These are phyloP conservation scores for Sparus aurata DNA, from an alignment of 2,797 vertebrate species.

Conservation along the genomic window DNA sequence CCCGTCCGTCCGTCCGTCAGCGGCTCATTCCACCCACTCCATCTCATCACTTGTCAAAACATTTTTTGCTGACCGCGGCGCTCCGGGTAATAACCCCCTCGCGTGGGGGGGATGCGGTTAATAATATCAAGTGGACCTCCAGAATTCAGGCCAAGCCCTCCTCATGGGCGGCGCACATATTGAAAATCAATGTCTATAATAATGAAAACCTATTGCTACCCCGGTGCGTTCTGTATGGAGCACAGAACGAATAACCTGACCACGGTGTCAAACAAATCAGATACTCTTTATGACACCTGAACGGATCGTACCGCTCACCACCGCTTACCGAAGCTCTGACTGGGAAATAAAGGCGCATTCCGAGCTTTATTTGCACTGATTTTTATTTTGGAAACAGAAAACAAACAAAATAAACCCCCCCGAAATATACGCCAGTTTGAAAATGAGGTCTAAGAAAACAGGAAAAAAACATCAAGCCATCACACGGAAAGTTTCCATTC, in stretches of 20 bases:
- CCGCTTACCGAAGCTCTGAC: constrained; percentile 23
- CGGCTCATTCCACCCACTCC: constrained; percentile 62
- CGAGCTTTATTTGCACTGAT: neutral
- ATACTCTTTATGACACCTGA: constrained; percentile 42
- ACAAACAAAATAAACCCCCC: neutral
- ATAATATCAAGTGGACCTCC: constrained; percentile 73
- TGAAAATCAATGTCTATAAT: constrained; percentile 76
- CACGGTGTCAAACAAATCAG: constrained; percentile 39
- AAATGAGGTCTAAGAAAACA: neutral
- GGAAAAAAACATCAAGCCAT: neutral
- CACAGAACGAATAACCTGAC: constrained; percentile 47
- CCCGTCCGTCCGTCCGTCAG: constrained; percentile 61
- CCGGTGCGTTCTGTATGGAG: constrained; percentile 25
- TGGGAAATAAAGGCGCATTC: constrained; percentile 12
- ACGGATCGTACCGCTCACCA: constrained; percentile 28
- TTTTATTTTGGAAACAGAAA: constrained; percentile 2
- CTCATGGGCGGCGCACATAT: constrained; percentile 41
- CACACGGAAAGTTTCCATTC: constrained; percentile 33
- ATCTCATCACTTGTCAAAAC: constrained; percentile 75
- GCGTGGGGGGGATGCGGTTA: constrained; percentile 54
- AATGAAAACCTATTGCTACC: constrained; percentile 66
- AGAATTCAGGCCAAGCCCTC: constrained; percentile 48
- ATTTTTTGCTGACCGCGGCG: constrained; percentile 74
- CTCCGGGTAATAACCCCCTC: constrained; percentile 60
- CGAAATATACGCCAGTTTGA: neutral